Percentiles rank a stretch among this genome's conserved stretches.
These are phyloP conservation scores for Equus przewalskii DNA, from an alignment of 2,113 vertebrate genomes.

Conservation along the genomic window DNA sequence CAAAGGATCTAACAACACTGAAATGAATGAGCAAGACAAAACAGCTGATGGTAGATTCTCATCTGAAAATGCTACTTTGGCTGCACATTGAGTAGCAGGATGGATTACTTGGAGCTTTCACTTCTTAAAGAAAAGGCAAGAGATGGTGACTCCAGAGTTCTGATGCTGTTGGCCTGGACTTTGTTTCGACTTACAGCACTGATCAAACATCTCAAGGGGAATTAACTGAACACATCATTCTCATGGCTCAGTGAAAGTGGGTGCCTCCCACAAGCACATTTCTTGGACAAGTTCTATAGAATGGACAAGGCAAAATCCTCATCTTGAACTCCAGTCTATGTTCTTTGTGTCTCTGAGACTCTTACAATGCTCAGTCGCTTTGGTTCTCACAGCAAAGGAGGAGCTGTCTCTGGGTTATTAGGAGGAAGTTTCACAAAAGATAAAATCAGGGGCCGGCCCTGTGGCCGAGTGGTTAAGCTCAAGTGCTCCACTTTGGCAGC, in stretches of 20 bases:
- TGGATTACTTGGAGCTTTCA: slow-evolving; percentile 35
- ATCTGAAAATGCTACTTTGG: slow-evolving; percentile 79
- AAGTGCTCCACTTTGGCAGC: no score
- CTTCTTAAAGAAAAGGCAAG: slow-evolving; percentile 60
- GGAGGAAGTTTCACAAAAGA: neutral
- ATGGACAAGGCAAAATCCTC: no score
- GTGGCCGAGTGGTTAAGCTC: no score
- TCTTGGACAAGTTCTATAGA: neutral
- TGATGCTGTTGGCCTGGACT: neutral
- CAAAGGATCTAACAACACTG: slow-evolving; percentile 87
- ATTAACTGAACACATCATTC: rapidly evolving
- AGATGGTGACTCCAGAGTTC: slow-evolving; percentile 34
- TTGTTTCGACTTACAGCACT: neutral
- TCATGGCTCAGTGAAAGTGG: neutral
- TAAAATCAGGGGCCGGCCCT: neutral
- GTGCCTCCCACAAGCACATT: neutral
- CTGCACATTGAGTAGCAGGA: slow-evolving; percentile 59
- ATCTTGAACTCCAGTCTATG: rapidly evolving
- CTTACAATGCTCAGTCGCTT: rapidly evolving
- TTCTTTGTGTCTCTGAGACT: neutral
- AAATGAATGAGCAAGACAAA: slow-evolving; percentile 82
- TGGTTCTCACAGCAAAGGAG: neutral
- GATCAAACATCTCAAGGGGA: neutral
- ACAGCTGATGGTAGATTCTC: slow-evolving; percentile 71
- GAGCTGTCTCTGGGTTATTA: neutral